Evolutionary conservation across 2,797 vertebrate genomes (phyloP).

Genomic region (Pagetopsis macropterus): DNA sequence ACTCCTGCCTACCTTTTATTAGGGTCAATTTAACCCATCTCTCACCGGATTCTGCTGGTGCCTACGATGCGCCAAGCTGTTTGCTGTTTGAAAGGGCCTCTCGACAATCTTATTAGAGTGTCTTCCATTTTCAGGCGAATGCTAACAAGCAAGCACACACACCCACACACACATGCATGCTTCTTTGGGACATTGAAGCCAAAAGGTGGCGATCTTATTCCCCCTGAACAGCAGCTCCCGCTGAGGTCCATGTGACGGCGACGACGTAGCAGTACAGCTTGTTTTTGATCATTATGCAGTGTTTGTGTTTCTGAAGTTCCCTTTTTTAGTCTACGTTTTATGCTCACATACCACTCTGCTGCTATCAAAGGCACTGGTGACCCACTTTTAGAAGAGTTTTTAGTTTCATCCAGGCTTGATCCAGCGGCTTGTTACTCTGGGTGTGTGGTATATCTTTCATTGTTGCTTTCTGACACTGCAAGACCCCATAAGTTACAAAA

Average conservation of each 20-base stretch:
- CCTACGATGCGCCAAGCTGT: neutral
- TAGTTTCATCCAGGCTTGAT: constrained; percentile 52
- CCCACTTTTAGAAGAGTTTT: constrained; percentile 70
- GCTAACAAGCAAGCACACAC: constrained; percentile 37
- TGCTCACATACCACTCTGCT: constrained; percentile 54
- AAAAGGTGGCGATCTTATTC: constrained; percentile 40
- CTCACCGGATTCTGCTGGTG: neutral
- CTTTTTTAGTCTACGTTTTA: constrained; percentile 43
- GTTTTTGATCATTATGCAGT: constrained; percentile 54
- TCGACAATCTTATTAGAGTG: constrained; percentile 29
- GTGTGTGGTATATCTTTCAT: constrained; percentile 46
- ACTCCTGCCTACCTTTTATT: constrained; percentile 15
- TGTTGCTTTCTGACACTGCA: constrained; percentile 42
- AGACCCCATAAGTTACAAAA: constrained; percentile 36
- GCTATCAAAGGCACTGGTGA: constrained; percentile 68
- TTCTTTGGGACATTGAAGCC: constrained; percentile 33
- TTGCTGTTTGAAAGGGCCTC: constrained; percentile 17
- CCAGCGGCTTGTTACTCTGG: constrained; percentile 63
- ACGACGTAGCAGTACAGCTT: constrained; percentile 57
- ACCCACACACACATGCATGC: neutral
- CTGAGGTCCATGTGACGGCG: constrained; percentile 39
- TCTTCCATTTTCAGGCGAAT: constrained; percentile 36
- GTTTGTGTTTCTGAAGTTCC: constrained; percentile 44
- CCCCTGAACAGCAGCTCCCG: constrained; percentile 52
- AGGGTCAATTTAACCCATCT: constrained; percentile 20